A percentile compares a stretch with the other conserved stretches of the same genome.
phyloP scores from a whole-genome alignment of 2,888 invertebrate genomes.

The Cheilosia pagana region DNA sequence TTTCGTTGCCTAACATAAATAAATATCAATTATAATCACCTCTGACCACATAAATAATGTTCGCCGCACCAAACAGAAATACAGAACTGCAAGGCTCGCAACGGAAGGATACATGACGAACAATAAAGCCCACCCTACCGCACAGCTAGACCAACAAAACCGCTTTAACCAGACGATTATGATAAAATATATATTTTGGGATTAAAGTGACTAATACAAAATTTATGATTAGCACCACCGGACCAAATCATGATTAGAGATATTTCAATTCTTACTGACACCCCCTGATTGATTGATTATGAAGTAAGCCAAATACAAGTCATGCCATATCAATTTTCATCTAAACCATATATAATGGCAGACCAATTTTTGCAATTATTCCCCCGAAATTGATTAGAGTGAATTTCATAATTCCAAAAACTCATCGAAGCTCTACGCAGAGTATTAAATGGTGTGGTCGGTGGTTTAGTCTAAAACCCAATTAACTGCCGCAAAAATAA shows the following conservation, averaged over 20 bases:
- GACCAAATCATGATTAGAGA: conserved; percentile 42
- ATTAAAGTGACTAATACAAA: conserved; percentile 8
- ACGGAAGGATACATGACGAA: no score
- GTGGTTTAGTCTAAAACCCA: conserved; percentile 12
- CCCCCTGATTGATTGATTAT: conserved; percentile 52
- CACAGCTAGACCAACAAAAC: no score
- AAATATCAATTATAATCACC: no score
- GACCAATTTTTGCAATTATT: conserved; percentile 39
- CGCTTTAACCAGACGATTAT: no score
- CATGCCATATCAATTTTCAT: conserved; percentile 38
- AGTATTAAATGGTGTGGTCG: conserved; percentile 15
- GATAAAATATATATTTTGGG: not conserved
- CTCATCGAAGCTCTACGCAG: conserved; percentile 1
- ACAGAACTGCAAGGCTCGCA: no score
- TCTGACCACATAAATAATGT: no score
- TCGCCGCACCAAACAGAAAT: no score
- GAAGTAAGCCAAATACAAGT: conserved; percentile 34
- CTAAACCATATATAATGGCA: conserved; percentile 8
- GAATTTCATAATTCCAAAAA: conserved; percentile 13
- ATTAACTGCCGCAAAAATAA: conserved; percentile 10
- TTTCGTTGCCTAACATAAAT: no score
- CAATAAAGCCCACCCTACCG: no score
- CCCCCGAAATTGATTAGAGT: conserved; percentile 41
- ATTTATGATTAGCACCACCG: conserved; percentile 2
- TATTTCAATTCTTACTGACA: conserved; percentile 34